Conservation (phyloP, 2,797 vertebrate species). For the Lemur catta region DNA sequence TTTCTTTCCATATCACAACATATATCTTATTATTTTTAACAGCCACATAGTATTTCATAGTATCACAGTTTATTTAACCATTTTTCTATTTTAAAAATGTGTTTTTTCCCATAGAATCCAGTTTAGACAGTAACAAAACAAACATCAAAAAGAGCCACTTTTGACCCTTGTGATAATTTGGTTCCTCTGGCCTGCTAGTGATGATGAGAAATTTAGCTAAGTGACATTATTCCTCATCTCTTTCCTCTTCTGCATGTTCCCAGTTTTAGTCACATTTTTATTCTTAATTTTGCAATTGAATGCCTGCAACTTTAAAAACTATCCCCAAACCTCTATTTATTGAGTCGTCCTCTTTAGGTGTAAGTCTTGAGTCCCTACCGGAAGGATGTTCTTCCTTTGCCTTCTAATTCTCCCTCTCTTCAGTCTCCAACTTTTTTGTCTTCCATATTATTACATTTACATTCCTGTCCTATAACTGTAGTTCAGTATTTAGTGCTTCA, state of each 20-base stretch:
- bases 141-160: background rate
- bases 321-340: background rate
- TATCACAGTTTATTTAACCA: background rate
- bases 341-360: background rate
- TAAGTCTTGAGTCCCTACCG: background rate
- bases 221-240: background rate
- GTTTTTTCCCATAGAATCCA: background rate
- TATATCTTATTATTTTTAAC: background rate
- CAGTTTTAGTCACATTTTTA: background rate
- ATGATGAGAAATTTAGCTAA: background rate
- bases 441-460: background rate
- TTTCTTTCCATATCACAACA: background rate
- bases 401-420: background rate
- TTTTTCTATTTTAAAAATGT: background rate
- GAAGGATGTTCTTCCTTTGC: background rate
- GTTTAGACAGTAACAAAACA: background rate
- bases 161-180: background rate
- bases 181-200: background rate
- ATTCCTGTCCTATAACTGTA: background rate
- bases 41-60: background rate
- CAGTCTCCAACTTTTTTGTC: background rate
- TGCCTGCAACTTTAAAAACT: background rate
- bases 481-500: background rate
- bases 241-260: background rate
- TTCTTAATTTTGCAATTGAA: background rate